Evolutionary conservation across 1,140 invertebrate genomes (phyloP), one percentile per base, ranked within the genome.

Genomic region (Amyelois transitella): DNA sequence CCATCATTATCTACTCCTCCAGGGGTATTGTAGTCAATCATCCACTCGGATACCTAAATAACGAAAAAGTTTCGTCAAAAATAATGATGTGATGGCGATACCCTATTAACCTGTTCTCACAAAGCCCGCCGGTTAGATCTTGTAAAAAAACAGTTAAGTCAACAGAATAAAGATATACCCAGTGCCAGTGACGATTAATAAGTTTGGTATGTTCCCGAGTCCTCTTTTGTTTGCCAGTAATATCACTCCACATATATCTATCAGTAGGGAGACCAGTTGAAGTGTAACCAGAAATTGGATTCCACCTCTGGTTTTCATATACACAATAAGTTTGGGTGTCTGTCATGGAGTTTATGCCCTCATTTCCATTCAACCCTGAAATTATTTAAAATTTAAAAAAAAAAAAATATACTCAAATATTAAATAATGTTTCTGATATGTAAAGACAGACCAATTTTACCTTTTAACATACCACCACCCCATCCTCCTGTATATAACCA

Each of bases 291-390:
- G 94, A 94, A 0, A 97, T 89, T 4, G 90, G 95, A 91, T 97
- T 97, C 96, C 96, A 98, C 48, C 96, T 90, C 85, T 98, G 96
- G 79, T 98, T 97, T 89, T 98, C 96, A 83, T 97, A 98, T 4
- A 97, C 94, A 75, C 94, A 94, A 80, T 95, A 95, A 70, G 92
- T 93, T 75, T 95, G 94, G 6, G 93, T 94, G 78, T 97, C 96
- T 17, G 91, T 91, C 94, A 96, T 96, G 2, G 92, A 71, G 82
- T 95, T 91, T 22, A 96, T 92, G 57, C 92, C 93, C 14, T 91
- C 89, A 66, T 91, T 94, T 60, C 90, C 91, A 17, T 89, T 90
- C 91, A 64, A 93, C 75, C 51, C 93, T 94, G 91, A 48, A 59
- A 67, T 64, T 24, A n/a, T n/a, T 21, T 32, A 32, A 19, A 22